Evolutionary conservation across 1,140 invertebrate genomes (phyloP), one percentile per base, ranked within the genome.

Genomic region (Conopomorpha cramerella): DNA sequence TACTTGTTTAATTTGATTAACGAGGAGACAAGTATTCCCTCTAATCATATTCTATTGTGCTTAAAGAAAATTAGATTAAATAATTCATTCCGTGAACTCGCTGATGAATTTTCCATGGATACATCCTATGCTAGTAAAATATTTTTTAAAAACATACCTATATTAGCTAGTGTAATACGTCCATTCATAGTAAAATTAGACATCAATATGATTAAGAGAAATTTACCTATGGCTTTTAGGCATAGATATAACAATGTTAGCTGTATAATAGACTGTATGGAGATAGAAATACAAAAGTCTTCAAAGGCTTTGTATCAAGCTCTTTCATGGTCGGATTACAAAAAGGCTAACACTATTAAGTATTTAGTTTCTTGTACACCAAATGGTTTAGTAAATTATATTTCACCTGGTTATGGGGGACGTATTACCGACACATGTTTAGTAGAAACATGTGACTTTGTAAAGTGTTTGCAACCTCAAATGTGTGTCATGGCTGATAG

Each of bases 401-500:
- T 28, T 8, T 8, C 3, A 28, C 13, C 10, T 28, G 27, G 27
- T 28, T 28, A 12, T 11, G 13, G 10, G 12, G 8, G 13, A n/a
- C n/a, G n/a, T n/a, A n/a, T n/a, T n/a, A n/a, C n/a, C n/a, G n/a
- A n/a, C n/a, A n/a, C n/a, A n/a, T n/a, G n/a, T n/a, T n/a, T n/a
- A n/a, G n/a, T n/a, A n/a, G n/a, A n/a, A n/a, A n/a, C n/a, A n/a
- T n/a, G 30, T 15, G 30, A 31, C n/a, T 31, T 31, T 31, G n/a
- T 31, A 2, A 31, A 16, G 8, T 2, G 3, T 8, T 31, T 46
- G 15, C 28, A 31, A 19, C 30, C 25, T 2, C 28, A 33, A 31
- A 27, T 30, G 26, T 11, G 12, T 40, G 48, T 68, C 1, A 53
- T 65, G 46, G 60, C 54, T 25, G 58, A 63, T 40, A 36, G 54